A percentile compares a stretch with the other conserved stretches of the same genome.
phyloP scores from a whole-genome alignment of 1,140 invertebrate genomes.

The Diorhabda sublineata region DNA sequence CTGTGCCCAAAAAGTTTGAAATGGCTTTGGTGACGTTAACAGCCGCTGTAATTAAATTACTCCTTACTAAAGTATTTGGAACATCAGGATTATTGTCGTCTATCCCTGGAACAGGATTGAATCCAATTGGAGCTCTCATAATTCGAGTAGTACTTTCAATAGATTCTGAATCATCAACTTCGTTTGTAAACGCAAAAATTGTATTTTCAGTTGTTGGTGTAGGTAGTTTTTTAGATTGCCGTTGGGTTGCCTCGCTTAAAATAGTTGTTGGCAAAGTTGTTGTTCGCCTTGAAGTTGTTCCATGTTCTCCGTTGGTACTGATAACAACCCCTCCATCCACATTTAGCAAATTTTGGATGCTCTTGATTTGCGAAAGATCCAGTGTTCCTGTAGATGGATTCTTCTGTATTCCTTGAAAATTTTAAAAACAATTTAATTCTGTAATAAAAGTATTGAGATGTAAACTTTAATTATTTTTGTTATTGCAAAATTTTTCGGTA shows the following conservation, averaged over 20 bases:
- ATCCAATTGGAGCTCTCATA: conserved; percentile 33
- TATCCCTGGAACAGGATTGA: conserved; percentile 42
- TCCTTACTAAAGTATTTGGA: conserved; percentile 48
- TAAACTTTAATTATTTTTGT: no score
- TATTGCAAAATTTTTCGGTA: no score
- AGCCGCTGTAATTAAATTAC: conserved; percentile 62
- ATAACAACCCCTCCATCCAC: conserved; percentile 36
- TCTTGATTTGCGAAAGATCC: conserved; percentile 39
- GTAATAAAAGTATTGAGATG: no score
- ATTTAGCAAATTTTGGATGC: conserved; percentile 36
- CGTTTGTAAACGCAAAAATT: conserved; percentile 32
- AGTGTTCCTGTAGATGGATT: conserved; percentile 37
- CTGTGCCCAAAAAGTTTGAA: conserved; percentile 67
- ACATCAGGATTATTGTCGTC: conserved; percentile 31
- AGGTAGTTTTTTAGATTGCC: conserved; percentile 9
- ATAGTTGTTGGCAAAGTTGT: conserved; percentile 14
- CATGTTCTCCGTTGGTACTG: conserved; percentile 35
- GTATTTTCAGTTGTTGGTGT: conserved; percentile 22
- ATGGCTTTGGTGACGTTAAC: conserved; percentile 69
- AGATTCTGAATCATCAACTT: conserved; percentile 31
- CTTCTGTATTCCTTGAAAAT: conserved; percentile 32
- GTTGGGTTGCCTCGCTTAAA: background rate
- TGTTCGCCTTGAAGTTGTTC: conserved; percentile 26
- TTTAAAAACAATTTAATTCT: no score
- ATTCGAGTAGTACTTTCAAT: conserved; percentile 24